Evolutionary conservation across 2,797 vertebrate genomes (phyloP).

Genomic region (Myotis planiceps): DNA sequence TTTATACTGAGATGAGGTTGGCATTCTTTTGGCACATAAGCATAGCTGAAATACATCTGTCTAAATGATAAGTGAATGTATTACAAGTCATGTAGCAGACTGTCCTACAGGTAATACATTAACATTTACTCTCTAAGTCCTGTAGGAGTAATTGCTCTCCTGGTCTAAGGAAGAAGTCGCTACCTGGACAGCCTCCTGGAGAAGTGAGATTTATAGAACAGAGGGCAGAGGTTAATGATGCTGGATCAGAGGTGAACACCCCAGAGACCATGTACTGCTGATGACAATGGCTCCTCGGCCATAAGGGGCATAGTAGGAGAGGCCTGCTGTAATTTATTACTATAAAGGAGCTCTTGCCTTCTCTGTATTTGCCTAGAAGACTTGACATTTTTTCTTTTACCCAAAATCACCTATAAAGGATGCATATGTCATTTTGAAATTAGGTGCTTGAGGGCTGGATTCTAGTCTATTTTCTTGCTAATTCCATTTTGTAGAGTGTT

Average conservation of each 20-base stretch:
- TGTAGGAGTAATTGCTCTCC: neutral
- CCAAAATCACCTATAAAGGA: slow-evolving; percentile 3
- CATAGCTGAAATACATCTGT: neutral
- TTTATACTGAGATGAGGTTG: neutral
- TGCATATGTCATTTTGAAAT: slow-evolving; percentile 30
- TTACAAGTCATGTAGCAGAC: neutral
- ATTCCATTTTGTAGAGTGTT: neutral
- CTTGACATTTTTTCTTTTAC: slow-evolving; percentile 12
- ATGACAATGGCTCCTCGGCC: neutral
- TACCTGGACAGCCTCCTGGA: neutral
- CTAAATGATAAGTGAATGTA: neutral
- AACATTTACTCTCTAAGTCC: neutral
- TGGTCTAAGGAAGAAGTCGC: neutral
- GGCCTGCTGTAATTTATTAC: neutral
- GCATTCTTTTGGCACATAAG: neutral
- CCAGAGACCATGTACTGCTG: neutral
- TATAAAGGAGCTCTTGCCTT: neutral
- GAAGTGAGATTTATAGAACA: slow-evolving; percentile 42
- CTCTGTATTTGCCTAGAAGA: neutral
- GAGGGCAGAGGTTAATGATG: slow-evolving; percentile 42
- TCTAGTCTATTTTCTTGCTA: slow-evolving; percentile 20
- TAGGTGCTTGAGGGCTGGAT: slow-evolving; percentile 3
- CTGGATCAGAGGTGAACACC: neutral
- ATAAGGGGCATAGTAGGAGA: neutral
- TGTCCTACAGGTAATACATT: neutral